Percentiles rank a stretch among this genome's conserved stretches.
phyloP scores from a whole-genome alignment of 2,888 invertebrate species.

The Drosophila multiciliata region DNA sequence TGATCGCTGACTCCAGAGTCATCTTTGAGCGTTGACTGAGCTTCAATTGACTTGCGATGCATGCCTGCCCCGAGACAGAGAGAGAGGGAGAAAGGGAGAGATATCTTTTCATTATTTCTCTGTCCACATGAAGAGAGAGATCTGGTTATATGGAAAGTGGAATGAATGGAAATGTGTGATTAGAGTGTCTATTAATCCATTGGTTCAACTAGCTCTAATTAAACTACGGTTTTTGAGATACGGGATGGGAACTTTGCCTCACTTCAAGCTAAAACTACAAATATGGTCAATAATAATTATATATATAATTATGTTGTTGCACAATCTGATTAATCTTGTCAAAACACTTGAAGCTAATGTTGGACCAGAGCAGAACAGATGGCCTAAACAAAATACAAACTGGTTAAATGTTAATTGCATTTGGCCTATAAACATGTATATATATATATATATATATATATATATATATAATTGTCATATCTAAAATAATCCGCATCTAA shows the following conservation, averaged over 20 bases:
- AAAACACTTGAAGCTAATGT: neutral
- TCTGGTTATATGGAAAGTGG: constrained; percentile 6
- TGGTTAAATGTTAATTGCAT: neutral
- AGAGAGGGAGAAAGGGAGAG: neutral
- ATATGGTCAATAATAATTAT: neutral
- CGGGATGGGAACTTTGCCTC: neutral
- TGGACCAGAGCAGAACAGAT: neutral
- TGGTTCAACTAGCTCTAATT: neutral
- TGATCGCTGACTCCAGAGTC: constrained; percentile 89
- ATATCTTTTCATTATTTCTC: neutral
- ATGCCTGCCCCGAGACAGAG: constrained; percentile 89
- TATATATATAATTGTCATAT: neutral
- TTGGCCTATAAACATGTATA: neutral
- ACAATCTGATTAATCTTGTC: neutral
- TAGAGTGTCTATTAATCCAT: neutral
- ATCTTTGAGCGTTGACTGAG: constrained; percentile 97
- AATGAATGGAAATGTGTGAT: neutral
- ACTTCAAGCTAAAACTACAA: neutral
- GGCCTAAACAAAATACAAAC: neutral
- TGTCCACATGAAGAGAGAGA: neutral
- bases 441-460: neutral
- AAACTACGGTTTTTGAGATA: neutral
- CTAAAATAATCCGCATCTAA: neutral
- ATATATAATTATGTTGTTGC: neutral
- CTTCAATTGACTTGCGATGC: constrained; percentile 99